Percentiles rank a stretch among this genome's conserved stretches.
Conservation (phyloP, 2,113 vertebrate species). For the Anguilla japonica region DNA sequence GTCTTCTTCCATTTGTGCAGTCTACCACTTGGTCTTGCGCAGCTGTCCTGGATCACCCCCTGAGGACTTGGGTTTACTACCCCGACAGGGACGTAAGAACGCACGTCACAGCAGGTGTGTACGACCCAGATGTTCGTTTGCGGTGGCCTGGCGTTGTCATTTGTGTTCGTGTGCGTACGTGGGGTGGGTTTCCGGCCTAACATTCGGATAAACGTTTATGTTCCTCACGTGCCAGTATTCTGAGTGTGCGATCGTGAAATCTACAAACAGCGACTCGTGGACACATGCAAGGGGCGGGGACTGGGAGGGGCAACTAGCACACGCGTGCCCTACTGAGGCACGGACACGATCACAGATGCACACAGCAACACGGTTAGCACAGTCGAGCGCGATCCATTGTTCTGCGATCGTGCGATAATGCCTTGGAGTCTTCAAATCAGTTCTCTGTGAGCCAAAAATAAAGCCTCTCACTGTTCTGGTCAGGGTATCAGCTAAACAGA, state of each 20-base stretch:
- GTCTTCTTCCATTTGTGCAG: too few species aligned
- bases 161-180: too few species aligned
- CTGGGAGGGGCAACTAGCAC: conserved; percentile 45
- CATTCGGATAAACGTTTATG: conserved; percentile 32
- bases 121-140: too few species aligned
- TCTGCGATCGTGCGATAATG: not conserved
- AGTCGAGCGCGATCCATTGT: conserved; percentile 1
- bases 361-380: conserved; percentile 65
- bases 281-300: conserved; percentile 61
- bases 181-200: too few species aligned
- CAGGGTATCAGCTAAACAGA: not conserved
- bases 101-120: too few species aligned
- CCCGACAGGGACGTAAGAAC: too few species aligned
- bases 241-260: conserved; percentile 47
- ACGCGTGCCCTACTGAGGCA: conserved; percentile 49
- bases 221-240: conserved; percentile 41
- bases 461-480: not conserved
- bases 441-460: too few species aligned
- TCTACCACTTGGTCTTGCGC: too few species aligned
- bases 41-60: too few species aligned
- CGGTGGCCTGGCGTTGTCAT: too few species aligned
- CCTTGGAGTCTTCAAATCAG: not conserved
- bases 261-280: conserved; percentile 42
- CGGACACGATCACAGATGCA: conserved; percentile 38
- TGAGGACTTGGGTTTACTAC: too few species aligned